Evolutionary conservation across 1,140 invertebrate species (phyloP), one percentile per base, ranked within the genome.

Genomic region (Bombus terrestris): DNA sequence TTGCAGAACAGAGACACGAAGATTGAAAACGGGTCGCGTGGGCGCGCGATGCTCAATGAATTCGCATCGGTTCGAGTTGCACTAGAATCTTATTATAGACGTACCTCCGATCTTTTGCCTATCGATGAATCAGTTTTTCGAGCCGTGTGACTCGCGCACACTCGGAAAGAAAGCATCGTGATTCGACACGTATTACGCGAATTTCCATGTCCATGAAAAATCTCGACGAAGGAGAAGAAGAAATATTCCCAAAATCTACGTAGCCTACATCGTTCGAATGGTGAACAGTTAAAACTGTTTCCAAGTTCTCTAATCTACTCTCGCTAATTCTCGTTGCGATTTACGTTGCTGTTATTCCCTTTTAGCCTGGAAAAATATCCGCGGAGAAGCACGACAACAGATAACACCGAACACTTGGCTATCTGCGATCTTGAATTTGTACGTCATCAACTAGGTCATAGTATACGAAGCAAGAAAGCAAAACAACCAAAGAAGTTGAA

Each of bases 61-160:
- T 41, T 25, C 8, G 15, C 25, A 59, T 62, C 22, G n/a, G 43
- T 47, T 15, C n/a, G 10, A 35, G 15, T n/a, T 72, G 25, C 77
- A 28, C 64, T 28, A 8, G 18, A 28, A 71, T 81, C 80, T 81
- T 81, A 73, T 81, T 81, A 62, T 43, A 62, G 53, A 73, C 22
- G 18, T 18, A 22, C 25, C 25, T 69, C 25, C 69, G 25, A 71
- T 71, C 43, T 28, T 18, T 47, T 12, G 41, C 15, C 35, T 41
- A 81, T 66, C 68, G 79, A 41, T 59, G 68, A 71, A 25, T 81
- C 80, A 59, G n/a, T 53, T 4, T 8, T 9, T 35, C 18, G 25
- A 25, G 9, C 28, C 37, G 12, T 6, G 28, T n/a, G 57, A 62
- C 18, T 64, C 35, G 64, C 28, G 35, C 37, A 41, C 22, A 28